These are phyloP conservation scores for Tenrec ecaudatus DNA, from an alignment of 2,113 vertebrate species.

Conservation along the genomic window DNA sequence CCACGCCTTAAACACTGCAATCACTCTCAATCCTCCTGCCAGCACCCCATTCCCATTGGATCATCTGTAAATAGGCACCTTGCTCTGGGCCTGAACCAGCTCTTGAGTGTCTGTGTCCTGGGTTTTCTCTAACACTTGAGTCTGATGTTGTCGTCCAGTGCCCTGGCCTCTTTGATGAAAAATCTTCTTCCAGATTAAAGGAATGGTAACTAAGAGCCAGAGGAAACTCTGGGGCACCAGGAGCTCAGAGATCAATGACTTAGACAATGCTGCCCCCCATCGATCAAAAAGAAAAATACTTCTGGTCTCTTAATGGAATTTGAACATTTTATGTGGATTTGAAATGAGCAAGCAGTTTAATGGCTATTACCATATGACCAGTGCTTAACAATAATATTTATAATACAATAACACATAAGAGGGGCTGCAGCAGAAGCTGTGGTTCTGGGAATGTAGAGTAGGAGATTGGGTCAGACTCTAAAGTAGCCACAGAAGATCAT, in stretches of 20 bases:
- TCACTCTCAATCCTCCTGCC: background rate
- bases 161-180: background rate
- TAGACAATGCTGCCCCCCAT: conserved; percentile 75
- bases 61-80: background rate
- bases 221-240: background rate
- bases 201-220: background rate
- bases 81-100: background rate
- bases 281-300: conserved; percentile 40
- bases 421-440: background rate
- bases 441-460: background rate
- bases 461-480: background rate
- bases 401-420: background rate
- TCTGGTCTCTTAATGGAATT: background rate
- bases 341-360: background rate
- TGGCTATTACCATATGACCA: background rate
- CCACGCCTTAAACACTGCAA: background rate
- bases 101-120: background rate
- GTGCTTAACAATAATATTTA: background rate
- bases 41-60: rapidly evolving
- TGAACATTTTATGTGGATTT: background rate
- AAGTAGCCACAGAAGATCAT: background rate
- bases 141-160: background rate
- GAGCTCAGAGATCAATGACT: background rate
- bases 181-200: background rate
- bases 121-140: background rate